Evolutionary conservation across 2,113 vertebrate genomes (phyloP).

Genomic region (Heliornis fulica): DNA sequence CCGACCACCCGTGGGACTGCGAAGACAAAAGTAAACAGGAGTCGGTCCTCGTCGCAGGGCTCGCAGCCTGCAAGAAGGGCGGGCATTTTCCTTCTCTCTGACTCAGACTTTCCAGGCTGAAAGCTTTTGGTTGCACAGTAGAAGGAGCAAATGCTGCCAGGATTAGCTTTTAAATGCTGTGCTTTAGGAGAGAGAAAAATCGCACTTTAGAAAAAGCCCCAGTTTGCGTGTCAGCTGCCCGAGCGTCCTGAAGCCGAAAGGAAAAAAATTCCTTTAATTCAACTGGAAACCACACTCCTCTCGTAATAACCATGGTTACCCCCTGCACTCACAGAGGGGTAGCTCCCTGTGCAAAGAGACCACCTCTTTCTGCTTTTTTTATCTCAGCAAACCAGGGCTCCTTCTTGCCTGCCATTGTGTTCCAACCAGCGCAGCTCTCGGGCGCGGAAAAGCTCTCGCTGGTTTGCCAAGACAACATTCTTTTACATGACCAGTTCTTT

Average conservation of each 20-base stretch:
- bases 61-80: background rate
- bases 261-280: background rate
- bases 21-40: background rate
- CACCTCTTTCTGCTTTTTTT: background rate
- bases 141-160: background rate
- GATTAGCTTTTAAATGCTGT: background rate
- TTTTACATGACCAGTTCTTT: conserved; percentile 66
- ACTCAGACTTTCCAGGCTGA: background rate
- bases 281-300: background rate
- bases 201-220: background rate
- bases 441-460: conserved; percentile 11
- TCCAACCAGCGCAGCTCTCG: conserved; percentile 4
- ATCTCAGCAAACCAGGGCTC: background rate
- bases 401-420: conserved; percentile 2
- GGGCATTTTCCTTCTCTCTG: background rate
- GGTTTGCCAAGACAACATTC: conserved; percentile 62
- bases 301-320: background rate
- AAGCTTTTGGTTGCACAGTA: background rate
- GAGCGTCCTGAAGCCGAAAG: background rate
- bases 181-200: background rate
- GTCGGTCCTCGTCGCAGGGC: background rate
- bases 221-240: background rate
- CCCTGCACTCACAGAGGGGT: background rate
- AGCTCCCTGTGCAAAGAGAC: background rate
- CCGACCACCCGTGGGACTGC: background rate